Evolutionary conservation across 2,113 vertebrate species (phyloP).

Genomic region (Sinocyclocheilus grahami): DNA sequence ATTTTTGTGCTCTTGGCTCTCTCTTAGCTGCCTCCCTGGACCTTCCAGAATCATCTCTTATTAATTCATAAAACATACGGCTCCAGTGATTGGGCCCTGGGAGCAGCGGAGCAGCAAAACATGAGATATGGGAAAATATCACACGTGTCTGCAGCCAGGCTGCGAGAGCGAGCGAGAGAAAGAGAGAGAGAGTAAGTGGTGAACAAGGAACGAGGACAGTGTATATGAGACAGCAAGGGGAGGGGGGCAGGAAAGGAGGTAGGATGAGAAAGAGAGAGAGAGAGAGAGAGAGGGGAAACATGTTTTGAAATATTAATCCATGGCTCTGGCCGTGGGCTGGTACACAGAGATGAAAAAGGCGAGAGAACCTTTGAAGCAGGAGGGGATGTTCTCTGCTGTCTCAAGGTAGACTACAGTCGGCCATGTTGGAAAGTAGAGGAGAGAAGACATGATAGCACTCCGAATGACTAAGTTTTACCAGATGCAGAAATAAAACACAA

Average conservation of each 20-base stretch:
- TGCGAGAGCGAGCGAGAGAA: constrained; percentile 41
- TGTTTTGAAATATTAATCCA: constrained; percentile 78
- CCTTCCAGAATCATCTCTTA: constrained; percentile 80
- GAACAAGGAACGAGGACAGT: constrained; percentile 37
- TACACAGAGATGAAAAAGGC: constrained; percentile 69
- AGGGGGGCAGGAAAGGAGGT: constrained; percentile 70
- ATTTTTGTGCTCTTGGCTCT: constrained; percentile 71
- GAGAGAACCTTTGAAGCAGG: constrained; percentile 72
- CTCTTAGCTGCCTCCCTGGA: constrained; percentile 64
- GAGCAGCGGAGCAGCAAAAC: constrained; percentile 81
- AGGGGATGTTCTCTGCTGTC: constrained; percentile 67
- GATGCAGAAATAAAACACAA: background rate
- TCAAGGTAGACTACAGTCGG: constrained; percentile 63
- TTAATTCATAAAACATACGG: constrained; percentile 86
- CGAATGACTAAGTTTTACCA: constrained; percentile 9
- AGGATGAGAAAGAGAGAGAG: constrained; percentile 44
- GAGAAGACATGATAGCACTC: constrained; percentile 27
- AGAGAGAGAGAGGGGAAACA: constrained; percentile 64
- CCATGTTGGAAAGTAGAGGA: constrained; percentile 68
- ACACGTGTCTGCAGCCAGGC: constrained; percentile 65
- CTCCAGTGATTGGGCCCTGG: constrained; percentile 74
- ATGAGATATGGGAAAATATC: constrained; percentile 77
- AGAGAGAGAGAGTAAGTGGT: constrained; percentile 41
- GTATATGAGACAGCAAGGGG: constrained; percentile 29
- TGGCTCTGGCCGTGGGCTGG: constrained; percentile 77